Percentiles rank a stretch among this genome's conserved stretches.
These are phyloP conservation scores for Tribolium freemani DNA, from an alignment of 2,888 invertebrate species.

Conservation along the genomic window DNA sequence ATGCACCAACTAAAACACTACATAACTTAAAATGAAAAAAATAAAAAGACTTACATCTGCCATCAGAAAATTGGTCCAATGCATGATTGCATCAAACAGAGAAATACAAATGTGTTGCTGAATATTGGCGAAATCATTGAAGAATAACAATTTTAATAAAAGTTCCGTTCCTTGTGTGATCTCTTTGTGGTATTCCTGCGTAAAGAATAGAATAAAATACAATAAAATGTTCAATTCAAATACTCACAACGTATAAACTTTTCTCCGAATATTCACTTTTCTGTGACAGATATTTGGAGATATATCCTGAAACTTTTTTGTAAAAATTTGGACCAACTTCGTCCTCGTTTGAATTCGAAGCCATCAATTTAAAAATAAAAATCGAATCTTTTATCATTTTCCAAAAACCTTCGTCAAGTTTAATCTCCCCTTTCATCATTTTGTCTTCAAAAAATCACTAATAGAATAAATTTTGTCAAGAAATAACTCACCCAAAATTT, in stretches of 20 bases:
- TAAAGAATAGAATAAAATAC: neutral
- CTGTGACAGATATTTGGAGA: slow-evolving; percentile 23
- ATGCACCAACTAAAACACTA: slow-evolving; percentile 28
- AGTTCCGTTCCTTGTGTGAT: slow-evolving; percentile 10
- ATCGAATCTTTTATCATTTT: slow-evolving; percentile 40
- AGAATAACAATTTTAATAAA: slow-evolving; percentile 35
- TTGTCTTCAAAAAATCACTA: slow-evolving; percentile 26
- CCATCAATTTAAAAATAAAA: slow-evolving; percentile 32
- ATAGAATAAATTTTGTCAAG: neutral
- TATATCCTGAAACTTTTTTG: slow-evolving; percentile 25
- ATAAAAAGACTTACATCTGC: slow-evolving; percentile 31
- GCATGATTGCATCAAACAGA: slow-evolving; percentile 37
- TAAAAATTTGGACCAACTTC: slow-evolving; percentile 28
- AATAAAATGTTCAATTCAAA: neutral
- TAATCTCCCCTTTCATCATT: slow-evolving; percentile 21
- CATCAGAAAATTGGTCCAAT: slow-evolving; percentile 40
- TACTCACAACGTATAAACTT: slow-evolving; percentile 10
- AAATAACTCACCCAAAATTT: slow-evolving; percentile 32
- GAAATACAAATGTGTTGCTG: slow-evolving; percentile 37
- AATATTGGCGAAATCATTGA: slow-evolving; percentile 31
- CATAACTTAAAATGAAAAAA: neutral
- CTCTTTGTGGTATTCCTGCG: slow-evolving; percentile 38
- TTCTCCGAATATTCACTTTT: slow-evolving; percentile 23
- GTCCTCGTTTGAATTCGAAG: slow-evolving; percentile 13
- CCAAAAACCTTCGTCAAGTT: slow-evolving; percentile 37